Conservation (phyloP, 2,797 vertebrate genomes). For the Florisuga fusca region DNA sequence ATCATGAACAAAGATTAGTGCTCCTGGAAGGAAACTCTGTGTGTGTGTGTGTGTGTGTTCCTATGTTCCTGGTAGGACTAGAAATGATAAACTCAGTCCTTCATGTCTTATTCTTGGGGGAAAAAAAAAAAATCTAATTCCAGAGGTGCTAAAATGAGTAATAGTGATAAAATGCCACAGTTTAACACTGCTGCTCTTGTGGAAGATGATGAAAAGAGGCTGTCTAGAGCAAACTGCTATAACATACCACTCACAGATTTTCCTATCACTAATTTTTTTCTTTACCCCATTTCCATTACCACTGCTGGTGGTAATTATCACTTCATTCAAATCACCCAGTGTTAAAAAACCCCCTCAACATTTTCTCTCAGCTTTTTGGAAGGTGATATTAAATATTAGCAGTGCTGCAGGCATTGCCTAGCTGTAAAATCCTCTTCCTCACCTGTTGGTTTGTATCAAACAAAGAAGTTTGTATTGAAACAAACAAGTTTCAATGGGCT, state of each 20-base stretch:
- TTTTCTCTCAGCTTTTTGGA: not conserved
- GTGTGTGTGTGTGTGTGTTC: not conserved
- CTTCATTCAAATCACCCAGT: not conserved
- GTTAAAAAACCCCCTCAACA: no score
- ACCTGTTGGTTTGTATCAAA: not conserved
- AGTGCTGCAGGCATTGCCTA: no score
- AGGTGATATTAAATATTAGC: not conserved
- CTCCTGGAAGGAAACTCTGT: not conserved
- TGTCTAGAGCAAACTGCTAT: not conserved
- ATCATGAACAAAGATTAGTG: not conserved
- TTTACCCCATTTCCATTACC: conserved; percentile 34
- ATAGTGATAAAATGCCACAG: not conserved
- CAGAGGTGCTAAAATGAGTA: not conserved
- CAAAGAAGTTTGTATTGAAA: not conserved
- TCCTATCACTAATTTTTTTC: not conserved
- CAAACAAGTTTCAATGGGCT: accelerated
- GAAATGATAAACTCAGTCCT: not conserved
- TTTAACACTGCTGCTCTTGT: not conserved
- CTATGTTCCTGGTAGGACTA: accelerated
- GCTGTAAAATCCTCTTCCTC: not conserved
- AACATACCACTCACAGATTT: not conserved
- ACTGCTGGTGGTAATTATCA: not conserved
- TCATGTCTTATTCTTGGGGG: not conserved
- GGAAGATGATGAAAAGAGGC: not conserved
- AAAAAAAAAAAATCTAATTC: not conserved